Evolutionary conservation across 2,888 invertebrate genomes (phyloP).

Genomic region (Adelognathus sp.): DNA sequence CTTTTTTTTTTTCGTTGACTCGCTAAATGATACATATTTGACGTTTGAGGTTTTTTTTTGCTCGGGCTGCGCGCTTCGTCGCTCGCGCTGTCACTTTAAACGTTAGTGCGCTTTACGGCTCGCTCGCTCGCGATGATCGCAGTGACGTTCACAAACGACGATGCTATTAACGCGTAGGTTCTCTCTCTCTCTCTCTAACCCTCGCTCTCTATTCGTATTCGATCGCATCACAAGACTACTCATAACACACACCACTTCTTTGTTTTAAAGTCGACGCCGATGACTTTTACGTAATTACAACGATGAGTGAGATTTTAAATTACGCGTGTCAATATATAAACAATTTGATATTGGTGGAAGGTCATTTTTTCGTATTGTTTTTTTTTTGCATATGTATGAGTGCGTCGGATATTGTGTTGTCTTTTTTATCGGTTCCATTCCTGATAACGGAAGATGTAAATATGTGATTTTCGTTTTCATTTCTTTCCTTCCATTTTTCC

Average conservation of each 20-base stretch:
- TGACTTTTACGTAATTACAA: constrained; percentile 65
- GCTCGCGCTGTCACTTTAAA: background rate
- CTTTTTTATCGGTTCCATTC: background rate
- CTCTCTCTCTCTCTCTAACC: too few relatives aligned
- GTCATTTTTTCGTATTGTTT: constrained; percentile 21
- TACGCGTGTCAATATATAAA: constrained; percentile 24
- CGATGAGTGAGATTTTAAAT: constrained; percentile 13
- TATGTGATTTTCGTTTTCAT: too few relatives aligned
- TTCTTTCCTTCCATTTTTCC: too few relatives aligned
- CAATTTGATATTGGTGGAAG: constrained; percentile 47
- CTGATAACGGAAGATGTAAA: too few relatives aligned
- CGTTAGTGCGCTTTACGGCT: too few relatives aligned
- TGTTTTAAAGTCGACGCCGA: constrained; percentile 49
- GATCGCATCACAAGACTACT: background rate
- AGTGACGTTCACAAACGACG: background rate
- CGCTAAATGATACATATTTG: constrained; percentile 61
- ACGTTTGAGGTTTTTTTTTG: constrained; percentile 14
- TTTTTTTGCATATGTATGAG: background rate
- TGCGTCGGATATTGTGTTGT: background rate
- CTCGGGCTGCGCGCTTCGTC: background rate
- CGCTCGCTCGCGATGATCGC: background rate
- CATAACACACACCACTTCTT: background rate
- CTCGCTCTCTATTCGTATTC: too few relatives aligned
- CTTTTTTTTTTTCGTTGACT: constrained; percentile 47
- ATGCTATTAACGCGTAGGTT: background rate